phyloP scores from a whole-genome alignment of 2,888 invertebrate species.

The Vannuccia rotundouncinata region DNA sequence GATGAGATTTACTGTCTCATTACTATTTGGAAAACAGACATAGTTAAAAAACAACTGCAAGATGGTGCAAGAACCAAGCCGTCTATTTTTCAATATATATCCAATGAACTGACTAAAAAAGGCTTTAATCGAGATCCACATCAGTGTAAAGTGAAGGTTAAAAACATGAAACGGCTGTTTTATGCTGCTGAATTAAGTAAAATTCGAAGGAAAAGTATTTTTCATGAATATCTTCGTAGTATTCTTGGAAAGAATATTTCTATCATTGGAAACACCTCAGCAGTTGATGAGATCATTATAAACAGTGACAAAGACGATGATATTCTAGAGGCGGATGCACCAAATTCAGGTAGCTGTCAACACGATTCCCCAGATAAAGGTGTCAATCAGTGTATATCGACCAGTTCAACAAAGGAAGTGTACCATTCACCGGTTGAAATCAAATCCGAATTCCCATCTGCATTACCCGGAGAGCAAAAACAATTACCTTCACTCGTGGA shows the following conservation, averaged over 20 bases:
- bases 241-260: neutral
- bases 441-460: too few species aligned
- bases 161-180: neutral
- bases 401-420: too few species aligned
- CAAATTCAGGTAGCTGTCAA: neutral
- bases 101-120: neutral
- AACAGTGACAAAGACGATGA: neutral
- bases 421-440: too few species aligned
- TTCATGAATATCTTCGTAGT: neutral
- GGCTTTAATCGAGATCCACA: constrained; percentile 1
- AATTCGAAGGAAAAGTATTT: neutral
- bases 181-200: neutral
- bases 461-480: too few species aligned
- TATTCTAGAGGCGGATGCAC: neutral
- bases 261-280: neutral
- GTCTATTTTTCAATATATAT: neutral
- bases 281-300: neutral
- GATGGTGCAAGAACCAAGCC: neutral
- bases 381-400: neutral
- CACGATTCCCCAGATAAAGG: neutral
- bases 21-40: neutral
- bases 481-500: neutral
- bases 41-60: neutral
- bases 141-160: neutral
- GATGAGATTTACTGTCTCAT: neutral